phyloP scores from a whole-genome alignment of 2,888 invertebrate species.

The Noctuana brunneofusca region DNA sequence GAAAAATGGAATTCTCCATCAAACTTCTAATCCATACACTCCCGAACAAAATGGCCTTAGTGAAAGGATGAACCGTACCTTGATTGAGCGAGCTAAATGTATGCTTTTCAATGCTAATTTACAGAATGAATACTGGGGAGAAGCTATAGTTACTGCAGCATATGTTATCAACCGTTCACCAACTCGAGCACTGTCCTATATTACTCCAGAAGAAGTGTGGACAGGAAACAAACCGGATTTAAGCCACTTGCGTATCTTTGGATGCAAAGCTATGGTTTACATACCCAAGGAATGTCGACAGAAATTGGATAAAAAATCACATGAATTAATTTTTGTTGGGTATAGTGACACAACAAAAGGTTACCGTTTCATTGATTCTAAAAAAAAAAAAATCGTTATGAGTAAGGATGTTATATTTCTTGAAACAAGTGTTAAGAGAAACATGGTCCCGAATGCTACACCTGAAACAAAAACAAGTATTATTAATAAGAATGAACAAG shows the following conservation, averaged over 20 bases:
- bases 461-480: conserved; percentile 2
- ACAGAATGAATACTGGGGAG: not conserved
- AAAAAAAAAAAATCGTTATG: not conserved
- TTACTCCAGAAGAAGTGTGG: not conserved
- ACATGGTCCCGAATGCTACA: not conserved
- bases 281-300: not conserved
- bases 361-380: not conserved
- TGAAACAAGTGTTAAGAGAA: not conserved
- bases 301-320: not conserved
- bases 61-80: not conserved
- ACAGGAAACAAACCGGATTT: not conserved
- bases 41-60: not conserved
- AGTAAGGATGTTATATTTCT: not conserved
- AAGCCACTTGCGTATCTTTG: not conserved
- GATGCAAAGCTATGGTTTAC: not conserved
- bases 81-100: not conserved
- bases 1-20: not conserved
- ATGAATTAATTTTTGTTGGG: not conserved
- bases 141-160: not conserved
- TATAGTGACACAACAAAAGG: not conserved
- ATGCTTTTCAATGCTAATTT: not conserved
- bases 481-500: conserved; percentile 2
- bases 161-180: not conserved
- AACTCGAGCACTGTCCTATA: not conserved
- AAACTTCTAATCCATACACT: not conserved